Conservation (phyloP, 2,797 vertebrate genomes). For the Rhinoraja longicauda region DNA sequence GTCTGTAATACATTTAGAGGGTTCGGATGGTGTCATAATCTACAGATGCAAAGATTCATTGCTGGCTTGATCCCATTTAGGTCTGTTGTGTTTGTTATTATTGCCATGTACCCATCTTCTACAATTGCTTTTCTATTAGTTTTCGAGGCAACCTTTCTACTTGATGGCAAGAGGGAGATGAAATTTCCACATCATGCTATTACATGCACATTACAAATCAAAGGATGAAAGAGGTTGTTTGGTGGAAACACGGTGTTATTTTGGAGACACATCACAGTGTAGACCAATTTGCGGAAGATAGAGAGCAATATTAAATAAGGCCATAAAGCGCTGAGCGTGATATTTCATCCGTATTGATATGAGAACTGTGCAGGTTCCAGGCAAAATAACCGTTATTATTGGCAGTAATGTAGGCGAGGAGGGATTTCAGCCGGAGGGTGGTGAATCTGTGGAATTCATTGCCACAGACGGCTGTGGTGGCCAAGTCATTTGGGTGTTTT, state of each 20-base stretch:
- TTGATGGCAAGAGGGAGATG: neutral
- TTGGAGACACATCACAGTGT: neutral
- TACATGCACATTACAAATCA: neutral
- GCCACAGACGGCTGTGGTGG: no score
- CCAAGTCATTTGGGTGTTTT: no score
- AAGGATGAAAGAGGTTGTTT: neutral
- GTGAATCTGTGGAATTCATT: no score
- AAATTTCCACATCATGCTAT: neutral
- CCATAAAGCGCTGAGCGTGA: neutral
- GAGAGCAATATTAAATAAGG: neutral
- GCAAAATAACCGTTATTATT: no score
- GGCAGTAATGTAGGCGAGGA: neutral
- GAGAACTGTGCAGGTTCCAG: neutral
- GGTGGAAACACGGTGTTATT: neutral
- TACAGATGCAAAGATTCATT: neutral
- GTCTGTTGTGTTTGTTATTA: neutral
- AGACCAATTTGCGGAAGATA: neutral
- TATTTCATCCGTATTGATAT: neutral
- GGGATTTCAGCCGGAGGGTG: no score
- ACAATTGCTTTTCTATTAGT: no score
- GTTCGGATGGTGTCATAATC: neutral
- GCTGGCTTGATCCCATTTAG: neutral
- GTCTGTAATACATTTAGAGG: neutral
- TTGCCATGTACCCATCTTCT: neutral
- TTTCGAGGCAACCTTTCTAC: neutral